These are phyloP conservation scores for Suillia variegata DNA, from an alignment of 2,888 invertebrate species.

Conservation along the genomic window DNA sequence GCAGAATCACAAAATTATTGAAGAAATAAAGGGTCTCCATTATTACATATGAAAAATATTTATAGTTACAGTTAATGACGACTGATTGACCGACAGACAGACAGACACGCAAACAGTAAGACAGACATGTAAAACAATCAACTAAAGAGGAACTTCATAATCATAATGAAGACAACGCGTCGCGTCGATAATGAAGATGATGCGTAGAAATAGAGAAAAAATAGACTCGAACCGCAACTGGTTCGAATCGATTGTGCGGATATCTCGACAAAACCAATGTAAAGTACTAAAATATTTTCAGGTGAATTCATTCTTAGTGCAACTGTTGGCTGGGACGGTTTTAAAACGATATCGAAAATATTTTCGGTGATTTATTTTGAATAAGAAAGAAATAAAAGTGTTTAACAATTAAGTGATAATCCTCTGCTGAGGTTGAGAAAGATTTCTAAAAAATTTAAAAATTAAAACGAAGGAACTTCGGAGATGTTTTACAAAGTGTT, in stretches of 20 bases:
- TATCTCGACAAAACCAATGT: neutral
- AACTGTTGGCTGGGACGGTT: conserved; percentile 42
- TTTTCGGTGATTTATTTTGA: neutral
- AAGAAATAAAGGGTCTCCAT: too few relatives aligned
- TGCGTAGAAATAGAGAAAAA: neutral
- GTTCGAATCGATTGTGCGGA: neutral
- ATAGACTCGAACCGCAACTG: neutral
- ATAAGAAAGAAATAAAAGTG: neutral
- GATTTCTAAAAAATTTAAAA: conserved; percentile 8
- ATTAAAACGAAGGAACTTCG: conserved; percentile 13
- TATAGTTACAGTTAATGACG: too few relatives aligned
- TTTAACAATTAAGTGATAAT: conserved; percentile 33
- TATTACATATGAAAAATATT: too few relatives aligned
- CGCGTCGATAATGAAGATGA: neutral
- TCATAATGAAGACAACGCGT: neutral
- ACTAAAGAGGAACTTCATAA: neutral
- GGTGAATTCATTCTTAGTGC: conserved; percentile 44
- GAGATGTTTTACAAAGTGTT: conserved; percentile 25
- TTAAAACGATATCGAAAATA: conserved; percentile 19
- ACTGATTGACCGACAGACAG: too few relatives aligned
- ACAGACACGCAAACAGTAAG: too few relatives aligned
- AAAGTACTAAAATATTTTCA: too few relatives aligned
- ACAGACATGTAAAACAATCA: too few relatives aligned
- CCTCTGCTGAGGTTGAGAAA: conserved; percentile 15
- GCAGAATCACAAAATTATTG: too few relatives aligned